Conservation (phyloP, 2,888 invertebrate genomes). For the Marasmarcha lunaedactyla region DNA sequence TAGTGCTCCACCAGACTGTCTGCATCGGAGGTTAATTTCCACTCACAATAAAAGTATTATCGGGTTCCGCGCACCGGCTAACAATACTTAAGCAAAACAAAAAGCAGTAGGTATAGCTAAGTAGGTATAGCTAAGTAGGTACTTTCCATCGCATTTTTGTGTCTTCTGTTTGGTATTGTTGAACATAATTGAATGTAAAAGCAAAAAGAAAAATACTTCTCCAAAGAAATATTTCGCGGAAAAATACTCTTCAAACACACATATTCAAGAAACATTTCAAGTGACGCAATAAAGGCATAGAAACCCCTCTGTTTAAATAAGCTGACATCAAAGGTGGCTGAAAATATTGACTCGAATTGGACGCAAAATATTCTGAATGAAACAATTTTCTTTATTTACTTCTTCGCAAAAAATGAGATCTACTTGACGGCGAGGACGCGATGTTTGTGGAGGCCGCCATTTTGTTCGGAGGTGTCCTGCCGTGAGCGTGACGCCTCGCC, state of each 20-base stretch:
- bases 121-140: too few species aligned
- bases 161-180: too few species aligned
- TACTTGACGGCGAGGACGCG: background rate
- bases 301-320: constrained; percentile 52
- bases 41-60: background rate
- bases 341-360: constrained; percentile 34
- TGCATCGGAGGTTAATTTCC: background rate
- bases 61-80: background rate
- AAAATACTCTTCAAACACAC: too few species aligned
- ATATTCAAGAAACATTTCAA: constrained; percentile 20
- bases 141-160: too few species aligned
- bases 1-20: background rate
- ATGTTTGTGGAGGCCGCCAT: background rate
- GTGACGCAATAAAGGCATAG: constrained; percentile 41
- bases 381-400: constrained; percentile 24
- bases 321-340: constrained; percentile 48
- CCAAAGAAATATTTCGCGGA: too few species aligned
- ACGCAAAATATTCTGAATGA: constrained; percentile 24
- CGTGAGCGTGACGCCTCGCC: constrained; percentile 10
- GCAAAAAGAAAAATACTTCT: constrained; percentile 22
- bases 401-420: constrained; percentile 3
- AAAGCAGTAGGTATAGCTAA: too few species aligned
- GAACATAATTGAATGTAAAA: constrained; percentile 10
- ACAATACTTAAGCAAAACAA: too few species aligned
- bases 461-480: background rate